Evolutionary conservation across 2,888 invertebrate species (phyloP).

Genomic region (Eilema griseolum): DNA sequence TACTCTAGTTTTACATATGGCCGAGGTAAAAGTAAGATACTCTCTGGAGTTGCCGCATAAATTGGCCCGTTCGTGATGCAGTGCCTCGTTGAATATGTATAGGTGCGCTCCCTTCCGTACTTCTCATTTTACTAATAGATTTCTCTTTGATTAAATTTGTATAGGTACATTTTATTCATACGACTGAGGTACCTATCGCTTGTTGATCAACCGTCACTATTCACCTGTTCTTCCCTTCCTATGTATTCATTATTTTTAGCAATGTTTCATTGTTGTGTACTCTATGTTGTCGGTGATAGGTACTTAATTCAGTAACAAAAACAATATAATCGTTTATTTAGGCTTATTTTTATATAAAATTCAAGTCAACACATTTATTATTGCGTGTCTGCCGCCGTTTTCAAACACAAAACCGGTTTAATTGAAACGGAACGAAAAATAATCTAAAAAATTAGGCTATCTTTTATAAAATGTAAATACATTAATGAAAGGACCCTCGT

Average conservation of each 20-base stretch:
- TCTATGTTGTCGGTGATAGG: neutral
- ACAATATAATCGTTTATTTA: constrained; percentile 21
- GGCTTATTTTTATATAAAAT: constrained; percentile 25
- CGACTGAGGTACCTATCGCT: constrained; percentile 80
- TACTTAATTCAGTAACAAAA: neutral
- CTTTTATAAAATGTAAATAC: constrained; percentile 48
- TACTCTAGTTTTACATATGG: constrained; percentile 84
- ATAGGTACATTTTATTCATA: constrained; percentile 83
- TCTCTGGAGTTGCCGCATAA: constrained; percentile 84
- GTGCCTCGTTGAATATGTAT: constrained; percentile 87
- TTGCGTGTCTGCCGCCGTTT: constrained; percentile 31
- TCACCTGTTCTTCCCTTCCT: neutral
- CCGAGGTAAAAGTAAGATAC: constrained; percentile 82
- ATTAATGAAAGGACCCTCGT: constrained; percentile 41
- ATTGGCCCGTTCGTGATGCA: constrained; percentile 86
- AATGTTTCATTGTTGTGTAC: neutral
- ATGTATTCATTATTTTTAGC: neutral
- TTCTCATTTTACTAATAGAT: constrained; percentile 88
- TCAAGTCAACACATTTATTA: constrained; percentile 26
- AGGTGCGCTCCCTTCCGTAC: constrained; percentile 86
- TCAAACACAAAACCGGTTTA: constrained; percentile 32
- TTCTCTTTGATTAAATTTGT: constrained; percentile 87
- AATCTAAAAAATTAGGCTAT: constrained; percentile 35
- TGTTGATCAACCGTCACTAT: constrained; percentile 70
- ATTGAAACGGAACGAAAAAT: constrained; percentile 36